Conservation (phyloP, 2,797 vertebrate species). For the Brachymystax lenok region DNA sequence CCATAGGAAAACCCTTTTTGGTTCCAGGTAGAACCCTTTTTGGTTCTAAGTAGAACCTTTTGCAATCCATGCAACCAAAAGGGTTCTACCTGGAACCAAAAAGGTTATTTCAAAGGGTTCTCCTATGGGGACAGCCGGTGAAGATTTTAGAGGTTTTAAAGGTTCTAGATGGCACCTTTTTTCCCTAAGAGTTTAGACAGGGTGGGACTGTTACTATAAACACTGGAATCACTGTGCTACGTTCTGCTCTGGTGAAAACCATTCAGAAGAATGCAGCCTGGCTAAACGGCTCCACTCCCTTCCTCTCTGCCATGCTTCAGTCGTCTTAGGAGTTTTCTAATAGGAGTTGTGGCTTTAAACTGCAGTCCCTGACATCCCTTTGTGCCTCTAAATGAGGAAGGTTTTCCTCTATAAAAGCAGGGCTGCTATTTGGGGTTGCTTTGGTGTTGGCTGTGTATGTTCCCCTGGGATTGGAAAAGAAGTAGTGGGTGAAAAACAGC, state of each 20-base stretch:
- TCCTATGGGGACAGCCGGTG: too few relatives aligned
- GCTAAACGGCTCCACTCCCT: slow-evolving; percentile 40
- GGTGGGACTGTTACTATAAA: slow-evolving; percentile 46
- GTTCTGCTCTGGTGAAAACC: slow-evolving; percentile 43
- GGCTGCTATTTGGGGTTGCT: slow-evolving; percentile 19
- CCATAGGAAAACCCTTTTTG: too few relatives aligned
- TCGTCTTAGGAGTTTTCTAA: slow-evolving; percentile 30
- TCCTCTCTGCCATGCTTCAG: slow-evolving; percentile 36
- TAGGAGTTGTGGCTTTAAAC: slow-evolving; percentile 28
- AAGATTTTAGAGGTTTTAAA: too few relatives aligned
- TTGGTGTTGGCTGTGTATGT: slow-evolving; percentile 15
- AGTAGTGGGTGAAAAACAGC: slow-evolving; percentile 23
- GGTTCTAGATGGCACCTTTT: too few relatives aligned
- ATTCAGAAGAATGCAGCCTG: slow-evolving; percentile 55
- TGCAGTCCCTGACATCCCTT: slow-evolving; percentile 60
- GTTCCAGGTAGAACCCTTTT: too few relatives aligned
- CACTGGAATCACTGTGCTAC: slow-evolving; percentile 38
- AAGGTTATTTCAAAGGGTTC: too few relatives aligned
- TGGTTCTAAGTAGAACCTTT: too few relatives aligned
- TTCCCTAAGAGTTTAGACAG: slow-evolving; percentile 1
- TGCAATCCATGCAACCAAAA: too few relatives aligned
- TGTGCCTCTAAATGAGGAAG: slow-evolving; percentile 54
- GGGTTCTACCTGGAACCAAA: too few relatives aligned
- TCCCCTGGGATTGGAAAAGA: slow-evolving; percentile 5
- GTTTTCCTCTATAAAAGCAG: slow-evolving; percentile 24